phyloP scores from a whole-genome alignment of 2,888 invertebrate species.

The Lithosia quadra region DNA sequence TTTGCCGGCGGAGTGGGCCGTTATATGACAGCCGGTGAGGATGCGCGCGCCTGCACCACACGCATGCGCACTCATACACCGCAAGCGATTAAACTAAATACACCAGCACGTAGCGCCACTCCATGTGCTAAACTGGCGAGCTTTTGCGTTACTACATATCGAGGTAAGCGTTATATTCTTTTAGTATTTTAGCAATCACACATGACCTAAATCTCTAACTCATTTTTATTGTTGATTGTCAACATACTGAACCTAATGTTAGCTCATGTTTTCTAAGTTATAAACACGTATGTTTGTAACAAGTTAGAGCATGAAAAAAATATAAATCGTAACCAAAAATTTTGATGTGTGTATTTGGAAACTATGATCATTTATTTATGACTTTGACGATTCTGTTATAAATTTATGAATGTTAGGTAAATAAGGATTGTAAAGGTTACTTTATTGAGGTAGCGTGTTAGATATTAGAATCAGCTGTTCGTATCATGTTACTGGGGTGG shows the following conservation, averaged over 20 bases:
- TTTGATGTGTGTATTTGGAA: not conserved
- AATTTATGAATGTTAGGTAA: conserved; percentile 18
- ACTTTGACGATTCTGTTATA: not conserved
- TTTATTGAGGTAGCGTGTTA: conserved; percentile 31
- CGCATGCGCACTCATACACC: conserved; percentile 70
- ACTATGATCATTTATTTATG: not conserved
- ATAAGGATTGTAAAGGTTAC: conserved; percentile 16
- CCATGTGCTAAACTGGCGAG: conserved; percentile 58
- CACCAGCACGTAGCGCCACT: conserved; percentile 58
- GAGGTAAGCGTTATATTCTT: conserved; percentile 56
- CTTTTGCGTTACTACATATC: conserved; percentile 55
- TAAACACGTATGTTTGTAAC: not conserved
- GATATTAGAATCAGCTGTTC: conserved; percentile 71
- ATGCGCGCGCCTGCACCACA: conserved; percentile 75
- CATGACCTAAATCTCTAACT: conserved; percentile 30
- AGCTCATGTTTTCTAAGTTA: not conserved
- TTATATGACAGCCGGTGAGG: conserved; percentile 67
- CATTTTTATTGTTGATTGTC: not conserved
- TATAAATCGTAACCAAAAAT: not conserved
- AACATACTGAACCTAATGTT: not conserved
- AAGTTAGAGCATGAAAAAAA: not conserved
- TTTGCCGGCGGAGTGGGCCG: conserved; percentile 81
- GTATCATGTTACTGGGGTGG: conserved; percentile 59
- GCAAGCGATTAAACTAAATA: conserved; percentile 52
- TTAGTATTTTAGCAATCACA: conserved; percentile 28